Evolutionary conservation across 2,113 vertebrate species (phyloP).

Genomic region (Chaetodon auriga): DNA sequence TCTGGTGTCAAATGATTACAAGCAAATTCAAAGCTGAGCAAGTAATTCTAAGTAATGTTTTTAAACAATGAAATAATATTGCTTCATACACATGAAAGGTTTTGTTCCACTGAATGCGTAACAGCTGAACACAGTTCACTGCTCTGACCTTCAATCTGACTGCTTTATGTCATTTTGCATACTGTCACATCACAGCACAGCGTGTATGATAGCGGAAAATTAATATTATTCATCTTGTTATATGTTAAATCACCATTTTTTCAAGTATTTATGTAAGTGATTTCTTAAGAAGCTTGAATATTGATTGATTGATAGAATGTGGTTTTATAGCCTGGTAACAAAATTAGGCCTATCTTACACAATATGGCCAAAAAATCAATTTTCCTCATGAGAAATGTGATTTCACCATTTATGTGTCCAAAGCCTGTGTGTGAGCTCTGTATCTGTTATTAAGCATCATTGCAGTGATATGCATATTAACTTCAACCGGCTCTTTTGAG

Average conservation of each 20-base stretch:
- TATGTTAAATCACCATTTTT: not conserved
- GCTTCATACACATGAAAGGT: not conserved
- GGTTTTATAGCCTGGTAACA: not conserved
- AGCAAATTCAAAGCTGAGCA: too few relatives aligned
- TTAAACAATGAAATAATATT: too few relatives aligned
- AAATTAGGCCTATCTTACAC: not conserved
- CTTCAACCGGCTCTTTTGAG: constrained; percentile 15
- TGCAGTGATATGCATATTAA: constrained; percentile 24
- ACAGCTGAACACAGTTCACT: not conserved
- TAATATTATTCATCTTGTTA: not conserved
- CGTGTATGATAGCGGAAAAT: not conserved
- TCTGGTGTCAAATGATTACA: not conserved
- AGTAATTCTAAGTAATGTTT: too few relatives aligned
- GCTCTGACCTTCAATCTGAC: not conserved
- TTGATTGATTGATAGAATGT: not conserved
- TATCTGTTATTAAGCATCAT: constrained; percentile 2
- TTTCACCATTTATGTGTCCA: constrained; percentile 17
- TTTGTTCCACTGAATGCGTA: not conserved
- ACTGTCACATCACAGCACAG: not conserved
- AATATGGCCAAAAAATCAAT: not conserved
- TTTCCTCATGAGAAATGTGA: not conserved
- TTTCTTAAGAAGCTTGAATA: not conserved
- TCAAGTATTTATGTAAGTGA: not conserved
- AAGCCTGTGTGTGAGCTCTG: not conserved
- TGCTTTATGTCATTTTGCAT: not conserved